phyloP scores from a whole-genome alignment of 2,797 vertebrate species.

The Serranus cabrilla region DNA sequence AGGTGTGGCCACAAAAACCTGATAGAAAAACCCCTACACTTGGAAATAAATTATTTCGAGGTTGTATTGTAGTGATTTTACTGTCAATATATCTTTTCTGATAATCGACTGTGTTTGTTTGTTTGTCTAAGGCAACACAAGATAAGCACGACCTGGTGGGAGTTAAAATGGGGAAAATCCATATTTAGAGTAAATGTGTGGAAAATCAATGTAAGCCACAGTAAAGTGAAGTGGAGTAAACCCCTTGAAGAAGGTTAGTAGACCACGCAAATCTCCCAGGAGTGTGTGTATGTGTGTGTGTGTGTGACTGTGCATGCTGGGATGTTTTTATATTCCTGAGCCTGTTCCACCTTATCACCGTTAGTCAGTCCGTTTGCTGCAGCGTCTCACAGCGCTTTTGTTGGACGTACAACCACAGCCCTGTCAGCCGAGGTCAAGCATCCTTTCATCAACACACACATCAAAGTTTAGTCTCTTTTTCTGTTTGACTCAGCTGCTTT shows the following conservation, averaged over 20 bases:
- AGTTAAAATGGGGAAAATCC: slow-evolving; percentile 26
- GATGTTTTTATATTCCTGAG: slow-evolving; percentile 10
- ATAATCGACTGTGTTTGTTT: slow-evolving; percentile 13
- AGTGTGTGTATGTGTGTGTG: slow-evolving; percentile 15
- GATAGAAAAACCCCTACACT: slow-evolving; percentile 1
- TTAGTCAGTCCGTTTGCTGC: neutral
- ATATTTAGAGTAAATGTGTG: slow-evolving; percentile 43
- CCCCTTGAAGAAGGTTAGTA: slow-evolving; percentile 44
- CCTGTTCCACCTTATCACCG: neutral
- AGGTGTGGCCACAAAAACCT: slow-evolving; percentile 45
- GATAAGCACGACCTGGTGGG: slow-evolving; percentile 12
- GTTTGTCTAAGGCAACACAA: slow-evolving; percentile 13
- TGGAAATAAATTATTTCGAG: neutral
- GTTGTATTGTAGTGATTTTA: slow-evolving; percentile 5
- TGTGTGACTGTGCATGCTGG: neutral
- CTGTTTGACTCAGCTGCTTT: no score
- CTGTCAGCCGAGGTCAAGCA: slow-evolving; percentile 2
- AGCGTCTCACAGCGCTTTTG: neutral
- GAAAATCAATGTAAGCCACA: slow-evolving; percentile 47
- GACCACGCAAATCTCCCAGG: slow-evolving; percentile 41
- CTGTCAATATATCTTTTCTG: neutral
- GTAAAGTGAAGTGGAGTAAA: slow-evolving; percentile 32
- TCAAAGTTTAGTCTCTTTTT: no score
- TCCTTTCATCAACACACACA: neutral
- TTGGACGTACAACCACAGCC: neutral